Percentiles rank a stretch among this genome's conserved stretches.
phyloP scores from a whole-genome alignment of 2,113 vertebrate genomes.

The Cheirogaleus medius region DNA sequence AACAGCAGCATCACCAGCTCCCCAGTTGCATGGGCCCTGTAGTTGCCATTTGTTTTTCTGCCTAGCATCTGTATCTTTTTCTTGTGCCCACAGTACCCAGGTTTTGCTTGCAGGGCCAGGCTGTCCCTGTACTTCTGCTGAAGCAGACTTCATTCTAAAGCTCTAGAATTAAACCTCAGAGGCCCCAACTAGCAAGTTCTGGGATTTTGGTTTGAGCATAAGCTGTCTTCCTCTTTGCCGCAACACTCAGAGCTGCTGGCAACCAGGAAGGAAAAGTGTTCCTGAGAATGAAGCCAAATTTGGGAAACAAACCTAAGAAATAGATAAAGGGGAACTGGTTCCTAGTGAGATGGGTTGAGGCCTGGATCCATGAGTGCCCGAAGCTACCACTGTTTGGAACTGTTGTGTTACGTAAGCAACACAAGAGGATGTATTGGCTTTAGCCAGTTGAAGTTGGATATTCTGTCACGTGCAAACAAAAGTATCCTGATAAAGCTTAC shows the following conservation, averaged over 20 bases:
- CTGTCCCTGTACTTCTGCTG: not conserved
- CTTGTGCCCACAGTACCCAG: not conserved
- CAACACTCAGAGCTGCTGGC: not conserved
- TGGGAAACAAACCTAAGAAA: not conserved
- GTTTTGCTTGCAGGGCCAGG: not conserved
- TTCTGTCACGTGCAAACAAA: not conserved
- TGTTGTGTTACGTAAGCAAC: not conserved
- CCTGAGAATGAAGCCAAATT: not conserved
- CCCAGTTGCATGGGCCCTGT: not conserved
- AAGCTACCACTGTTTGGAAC: not conserved
- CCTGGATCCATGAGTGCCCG: not conserved
- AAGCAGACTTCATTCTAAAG: not conserved
- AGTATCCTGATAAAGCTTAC: not conserved
- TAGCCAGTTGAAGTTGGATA: not conserved
- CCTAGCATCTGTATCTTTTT: not conserved
- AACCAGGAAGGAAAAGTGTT: not conserved
- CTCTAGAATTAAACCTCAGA: not conserved
- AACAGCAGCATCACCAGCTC: not conserved
- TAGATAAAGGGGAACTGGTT: not conserved
- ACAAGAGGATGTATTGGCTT: not conserved
- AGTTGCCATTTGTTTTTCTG: not conserved
- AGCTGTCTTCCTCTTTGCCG: not conserved
- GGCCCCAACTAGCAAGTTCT: not conserved
- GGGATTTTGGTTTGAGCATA: not conserved
- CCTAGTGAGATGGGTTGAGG: not conserved